Evolutionary conservation across 2,113 vertebrate species (phyloP).

Genomic region (Sphyrna mokarran): DNA sequence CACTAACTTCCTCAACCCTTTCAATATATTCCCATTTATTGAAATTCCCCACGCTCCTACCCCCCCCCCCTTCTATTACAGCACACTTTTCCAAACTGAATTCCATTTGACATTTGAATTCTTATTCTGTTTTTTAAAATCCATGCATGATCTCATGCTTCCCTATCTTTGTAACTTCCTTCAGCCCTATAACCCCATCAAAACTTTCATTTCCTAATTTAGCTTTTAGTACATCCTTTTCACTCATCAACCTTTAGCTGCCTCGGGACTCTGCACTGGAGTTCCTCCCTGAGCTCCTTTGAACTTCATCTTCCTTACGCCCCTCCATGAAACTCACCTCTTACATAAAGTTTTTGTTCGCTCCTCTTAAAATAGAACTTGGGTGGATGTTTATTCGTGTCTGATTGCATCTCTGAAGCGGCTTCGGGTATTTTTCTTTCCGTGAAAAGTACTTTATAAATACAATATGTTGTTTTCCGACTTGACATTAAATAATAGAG

Average conservation of each 20-base stretch:
- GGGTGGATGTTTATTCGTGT: background rate
- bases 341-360: background rate
- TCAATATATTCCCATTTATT: no score
- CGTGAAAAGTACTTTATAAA: background rate
- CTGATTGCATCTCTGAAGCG: background rate
- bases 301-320: background rate
- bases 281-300: background rate
- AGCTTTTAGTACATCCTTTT: background rate
- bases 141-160: background rate
- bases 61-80: no score
- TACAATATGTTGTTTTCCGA: background rate
- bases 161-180: background rate
- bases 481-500: background rate
- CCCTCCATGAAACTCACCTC: background rate
- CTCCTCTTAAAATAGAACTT: background rate
- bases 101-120: background rate
- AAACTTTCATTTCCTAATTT: background rate
- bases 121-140: background rate
- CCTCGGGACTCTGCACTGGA: background rate
- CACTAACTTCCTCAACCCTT: no score
- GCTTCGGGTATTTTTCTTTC: background rate
- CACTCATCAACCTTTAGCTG: background rate
- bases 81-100: no score
- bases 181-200: background rate
- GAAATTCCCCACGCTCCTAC: no score